These are phyloP conservation scores for Ametastegia equiseti DNA, from an alignment of 2,888 invertebrate genomes.

Conservation along the genomic window DNA sequence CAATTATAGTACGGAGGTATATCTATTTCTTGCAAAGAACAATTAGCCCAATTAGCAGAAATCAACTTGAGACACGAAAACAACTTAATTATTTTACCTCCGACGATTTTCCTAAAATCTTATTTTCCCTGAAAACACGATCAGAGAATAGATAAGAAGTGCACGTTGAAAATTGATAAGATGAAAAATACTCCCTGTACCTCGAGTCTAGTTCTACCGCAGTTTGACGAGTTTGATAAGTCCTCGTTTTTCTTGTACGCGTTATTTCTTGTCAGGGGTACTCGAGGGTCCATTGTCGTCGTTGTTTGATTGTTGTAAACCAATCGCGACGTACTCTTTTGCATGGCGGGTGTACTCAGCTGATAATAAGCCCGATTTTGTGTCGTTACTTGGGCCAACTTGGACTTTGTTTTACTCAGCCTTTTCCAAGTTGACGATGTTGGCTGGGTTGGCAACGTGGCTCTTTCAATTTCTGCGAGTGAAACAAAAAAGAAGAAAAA, in stretches of 20 bases:
- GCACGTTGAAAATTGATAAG: constrained; percentile 25
- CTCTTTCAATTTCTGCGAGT: constrained; percentile 65
- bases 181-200: constrained; percentile 29
- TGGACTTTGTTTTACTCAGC: constrained; percentile 61
- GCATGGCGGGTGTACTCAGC: constrained; percentile 69
- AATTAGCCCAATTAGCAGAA: not conserved
- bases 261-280: constrained; percentile 66
- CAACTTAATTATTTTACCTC: not conserved
- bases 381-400: constrained; percentile 61
- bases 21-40: not conserved
- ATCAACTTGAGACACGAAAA: not conserved
- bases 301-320: constrained; percentile 63
- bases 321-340: constrained; percentile 67
- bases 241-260: constrained; percentile 67
- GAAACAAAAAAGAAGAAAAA: not conserved
- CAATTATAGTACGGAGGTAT: not conserved
- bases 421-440: constrained; percentile 64
- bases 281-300: constrained; percentile 67
- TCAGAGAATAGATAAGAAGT: constrained; percentile 13
- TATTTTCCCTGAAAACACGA: not conserved
- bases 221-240: constrained; percentile 48
- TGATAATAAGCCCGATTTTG: constrained; percentile 64
- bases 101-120: not conserved
- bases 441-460: constrained; percentile 62
- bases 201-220: not conserved